Evolutionary conservation across 2,113 vertebrate species (phyloP), one percentile per base, ranked within the genome.

Genomic region (Sarotherodon lohbergeri): DNA sequence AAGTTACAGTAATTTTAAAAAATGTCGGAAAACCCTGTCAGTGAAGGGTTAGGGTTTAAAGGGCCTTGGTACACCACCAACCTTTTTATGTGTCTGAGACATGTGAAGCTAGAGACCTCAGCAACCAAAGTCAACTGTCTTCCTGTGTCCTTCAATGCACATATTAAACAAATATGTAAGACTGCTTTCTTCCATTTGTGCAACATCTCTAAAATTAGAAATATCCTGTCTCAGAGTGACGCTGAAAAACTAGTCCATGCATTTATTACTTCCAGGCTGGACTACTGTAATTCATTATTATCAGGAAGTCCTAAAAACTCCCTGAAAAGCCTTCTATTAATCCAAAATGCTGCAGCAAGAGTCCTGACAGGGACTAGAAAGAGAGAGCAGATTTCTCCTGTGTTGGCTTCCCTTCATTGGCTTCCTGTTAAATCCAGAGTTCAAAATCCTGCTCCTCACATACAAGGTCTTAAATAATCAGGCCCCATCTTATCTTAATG

Each of bases 271-370:
- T 54, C 19, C 9, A 56, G 27, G 7, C 56, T 16, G 56, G 13
- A 59, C 13, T 0, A 59, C 56, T 59, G 1, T 0, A 9, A 59
- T 59, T 9, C 27, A 59, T 32, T 32, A 2, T 59, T 59, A 32
- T 32, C 27, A 59, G 27, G 1, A 29, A 0, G 24, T 59, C 24
- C 4, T 1, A 59, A 3, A 59, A 59, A 16, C 27, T 16, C 56
- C 1, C 56, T 3, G 14, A 17, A 59, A 59, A 59, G 27, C 4
- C 27, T 59, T 59, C 56, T 22, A 22, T 22, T 22, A 0, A 17
- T 59, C 27, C 27, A 59, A 59, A 59, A 59, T 59, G 57, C 27
- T 32, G 27, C 57, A 61, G 57, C 14, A 9, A 61, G 8, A 61
- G 14, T 61, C 0, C 57, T 61, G 5, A 61, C 0, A 17, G 57